Evolutionary conservation across 1,140 invertebrate genomes (phyloP).

Genomic region (Pogonomyrmex californicus): DNA sequence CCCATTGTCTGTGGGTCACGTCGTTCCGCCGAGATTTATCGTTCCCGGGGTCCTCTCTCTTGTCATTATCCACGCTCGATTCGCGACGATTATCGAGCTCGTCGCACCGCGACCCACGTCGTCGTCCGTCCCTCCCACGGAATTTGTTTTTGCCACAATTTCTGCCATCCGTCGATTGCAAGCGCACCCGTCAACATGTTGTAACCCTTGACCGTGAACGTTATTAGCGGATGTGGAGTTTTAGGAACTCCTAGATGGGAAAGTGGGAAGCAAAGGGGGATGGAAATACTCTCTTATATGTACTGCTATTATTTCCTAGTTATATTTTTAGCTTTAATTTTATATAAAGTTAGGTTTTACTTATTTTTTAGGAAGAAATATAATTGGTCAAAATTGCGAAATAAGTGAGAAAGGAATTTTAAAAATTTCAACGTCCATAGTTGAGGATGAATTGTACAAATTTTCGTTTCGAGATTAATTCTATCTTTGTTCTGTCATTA

Average conservation of each 20-base stretch:
- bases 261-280: not conserved
- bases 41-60: constrained; percentile 75
- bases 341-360: not conserved
- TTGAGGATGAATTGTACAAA: not conserved
- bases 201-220: not conserved
- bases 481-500: not conserved
- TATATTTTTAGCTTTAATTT: not conserved
- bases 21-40: constrained; percentile 82
- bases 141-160: constrained; percentile 54
- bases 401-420: not conserved
- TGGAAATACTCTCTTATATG: not conserved
- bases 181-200: constrained; percentile 4
- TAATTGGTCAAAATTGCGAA: not conserved
- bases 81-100: constrained; percentile 70
- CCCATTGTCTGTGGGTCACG: constrained; percentile 65
- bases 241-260: not conserved
- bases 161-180: not conserved
- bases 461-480: not conserved
- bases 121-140: constrained; percentile 27
- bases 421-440: not conserved
- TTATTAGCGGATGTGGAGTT: not conserved
- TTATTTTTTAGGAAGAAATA: not conserved
- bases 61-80: constrained; percentile 85
- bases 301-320: not conserved
- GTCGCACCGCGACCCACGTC: not conserved